Evolutionary conservation across 2,113 vertebrate species (phyloP), one percentile per base, ranked within the genome.

Genomic region (Poeciliopsis retropinna): DNA sequence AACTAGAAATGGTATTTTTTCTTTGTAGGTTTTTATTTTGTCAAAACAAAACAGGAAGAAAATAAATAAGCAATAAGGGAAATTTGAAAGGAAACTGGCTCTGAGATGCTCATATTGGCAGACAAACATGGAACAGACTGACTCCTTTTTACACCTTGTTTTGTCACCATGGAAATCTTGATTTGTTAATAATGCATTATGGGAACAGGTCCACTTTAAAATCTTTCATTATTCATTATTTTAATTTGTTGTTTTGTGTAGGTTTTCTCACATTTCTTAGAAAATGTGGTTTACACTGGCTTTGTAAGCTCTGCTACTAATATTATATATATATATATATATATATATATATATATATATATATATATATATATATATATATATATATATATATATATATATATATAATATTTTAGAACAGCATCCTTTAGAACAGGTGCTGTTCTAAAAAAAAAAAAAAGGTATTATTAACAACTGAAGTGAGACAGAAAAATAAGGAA

Each of bases 201-300:
- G 51, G 22, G 1, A 57, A 25, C 51, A 25, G 2, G 51, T 57
- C 22, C 51, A 25, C 51, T n/a, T 57, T 57, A 57, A 37, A 37
- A 37, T 37, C 34, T 37, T 37, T 37, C 10, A 37, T 37, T 34
- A 34, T 34, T 6, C 14, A 6, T 51, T 22, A 9, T 54, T 9
- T 2, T 54, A 25, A 7, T 3, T 51, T 51, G 75, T 68, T 70
- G 29, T 82, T 63, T 70, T 28, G 4, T 76, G 57, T 22, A 70
- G 7, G 47, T 80, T 73, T 77, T 65, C 32, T 51, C 44, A 4
- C n/a, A 57, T 44, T 77, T 75, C 79, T 72, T 63, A 41, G 15
- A 61, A 69, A 75, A 75, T 62, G 62, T 68, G 64, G 31, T 80
- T 82, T 67, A 44, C 5, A 72, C 19, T 31, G 30, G 4, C 39